Base-by-base conservation (phyloP, 2,797 vertebrate species). In the Cryptoblepharus egeriae region DNA sequence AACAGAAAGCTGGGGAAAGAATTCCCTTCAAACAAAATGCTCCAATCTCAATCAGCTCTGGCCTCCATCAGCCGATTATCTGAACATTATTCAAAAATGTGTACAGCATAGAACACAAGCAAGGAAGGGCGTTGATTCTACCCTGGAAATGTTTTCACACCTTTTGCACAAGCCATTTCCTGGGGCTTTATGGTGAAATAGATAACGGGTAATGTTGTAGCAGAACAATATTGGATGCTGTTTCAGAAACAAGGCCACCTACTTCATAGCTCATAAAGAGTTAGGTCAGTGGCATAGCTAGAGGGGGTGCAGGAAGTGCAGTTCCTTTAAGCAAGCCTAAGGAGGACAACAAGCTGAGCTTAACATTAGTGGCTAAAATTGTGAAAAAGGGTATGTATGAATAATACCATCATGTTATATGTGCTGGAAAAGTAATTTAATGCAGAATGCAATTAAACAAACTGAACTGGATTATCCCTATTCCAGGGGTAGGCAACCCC, bases 1-100 rank as follows among this genome's bases (percentile, higher is more conserved):
- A 32, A 69, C 75, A 79, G 52, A 79, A 74, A 61, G 55, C 79
- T 69, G 63, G 28, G 80, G 92, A 90, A 84, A 91, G 88, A 89
- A 85, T 75, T 63, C 83, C 69, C 79, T 65, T 22, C 42, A 24
- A n/a, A 24, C 32, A 24, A 6, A 58, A 22, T 24, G 20, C 55
- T 52, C 32, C 58, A 35, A 37, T 55, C 71, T 6, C n/a, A n/a
- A n/a, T n/a, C n/a, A n/a, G n/a, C 9, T 32, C 52, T 30, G 8
- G 52, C 16, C 37, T 49, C 70, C 37, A 6, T 24, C 26, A 26
- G 52, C 28, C 74, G 63, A 45, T 58, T 72, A 84, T 70, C 76
- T 73, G 63, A 61, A 67, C 16, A 73, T 11, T 18, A 73, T 45
- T 67, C 45, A 42, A 57, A n/a, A 65, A 65, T 60, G 24, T 24